Evolutionary conservation across 2,797 vertebrate genomes (phyloP), one percentile per base, ranked within the genome.

Genomic region (Siniperca scherzeri): DNA sequence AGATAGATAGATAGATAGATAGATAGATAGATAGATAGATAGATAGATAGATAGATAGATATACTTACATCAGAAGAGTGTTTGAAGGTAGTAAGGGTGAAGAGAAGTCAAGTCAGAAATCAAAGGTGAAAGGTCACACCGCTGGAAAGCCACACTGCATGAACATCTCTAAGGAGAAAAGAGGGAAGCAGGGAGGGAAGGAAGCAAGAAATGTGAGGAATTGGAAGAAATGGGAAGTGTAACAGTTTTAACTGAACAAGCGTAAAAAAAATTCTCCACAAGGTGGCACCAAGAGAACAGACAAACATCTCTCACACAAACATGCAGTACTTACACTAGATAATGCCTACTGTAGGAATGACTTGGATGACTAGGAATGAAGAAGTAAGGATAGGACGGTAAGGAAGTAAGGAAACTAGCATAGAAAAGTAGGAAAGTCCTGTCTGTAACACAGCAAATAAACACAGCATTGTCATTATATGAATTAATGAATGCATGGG

Each of bases 11-110:
- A 57, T 10, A 53, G 53, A 53, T 30, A 79, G 73, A 65, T 46
- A 59, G 64, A 44, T 1, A 40, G 10, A 90, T 22, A 9, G 27
- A 59, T 55, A 25, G 70, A 25, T 9, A 33, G 42, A 65, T 7
- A 44, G 55, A 73, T 10, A 74, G 78, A 56, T 14, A 64, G 53
- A 53, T 30, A 79, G 73, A 65, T 46, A 59, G 64, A 44, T 1
- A 40, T 7, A 90, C 92, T 92, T 82, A 95, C 95, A 94, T 94
- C 90, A 91, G 92, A 91, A 86, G 90, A 91, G 93, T 92, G 93
- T 89, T 88, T 81, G 30, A 74, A 80, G 68, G 65, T 65, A 72
- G 57, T 52, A 69, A 71, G 68, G 62, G 78, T 55, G 74, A 81
- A 65, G 74, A 70, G 70, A 69, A 73, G 79, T 77, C 64, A 74